These are phyloP conservation scores for Aulostomus chinensis DNA, from an alignment of 2,797 vertebrate species.

Conservation along the genomic window DNA sequence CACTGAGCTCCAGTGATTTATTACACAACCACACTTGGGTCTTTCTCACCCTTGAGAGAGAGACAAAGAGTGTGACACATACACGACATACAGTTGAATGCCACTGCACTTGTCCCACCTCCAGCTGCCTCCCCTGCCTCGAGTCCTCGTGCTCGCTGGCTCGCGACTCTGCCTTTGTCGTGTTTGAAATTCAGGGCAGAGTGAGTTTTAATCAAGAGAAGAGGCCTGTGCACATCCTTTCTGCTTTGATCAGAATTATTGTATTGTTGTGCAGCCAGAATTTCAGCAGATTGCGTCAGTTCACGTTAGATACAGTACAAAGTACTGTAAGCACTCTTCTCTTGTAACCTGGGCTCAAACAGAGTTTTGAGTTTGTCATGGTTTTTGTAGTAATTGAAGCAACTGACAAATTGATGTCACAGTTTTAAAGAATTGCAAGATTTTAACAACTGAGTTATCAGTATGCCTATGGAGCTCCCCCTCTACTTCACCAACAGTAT, in stretches of 20 bases:
- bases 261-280: conserved; percentile 16
- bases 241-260: conserved; percentile 43
- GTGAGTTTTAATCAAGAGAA: conserved; percentile 28
- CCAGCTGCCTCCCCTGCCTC: neutral
- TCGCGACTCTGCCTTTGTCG: conserved; percentile 4
- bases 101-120: conserved; percentile 23
- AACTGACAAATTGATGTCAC: too few relatives aligned
- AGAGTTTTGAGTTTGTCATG: too few relatives aligned
- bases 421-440: too few relatives aligned
- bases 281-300: conserved; percentile 65
- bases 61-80: too few relatives aligned
- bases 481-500: too few relatives aligned
- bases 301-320: conserved; percentile 11
- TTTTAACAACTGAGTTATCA: too few relatives aligned
- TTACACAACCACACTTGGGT: too few relatives aligned
- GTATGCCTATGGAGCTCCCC: too few relatives aligned
- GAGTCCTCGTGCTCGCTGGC: neutral
- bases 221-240: conserved; percentile 13
- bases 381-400: too few relatives aligned
- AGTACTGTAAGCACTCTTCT: conserved; percentile 17
- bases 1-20: too few relatives aligned
- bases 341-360: neutral
- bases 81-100: neutral
- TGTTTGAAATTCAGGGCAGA: conserved; percentile 27
- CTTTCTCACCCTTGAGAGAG: too few relatives aligned